Base-by-base conservation (phyloP, 2,888 invertebrate species). In the Pollenia labialis region DNA sequence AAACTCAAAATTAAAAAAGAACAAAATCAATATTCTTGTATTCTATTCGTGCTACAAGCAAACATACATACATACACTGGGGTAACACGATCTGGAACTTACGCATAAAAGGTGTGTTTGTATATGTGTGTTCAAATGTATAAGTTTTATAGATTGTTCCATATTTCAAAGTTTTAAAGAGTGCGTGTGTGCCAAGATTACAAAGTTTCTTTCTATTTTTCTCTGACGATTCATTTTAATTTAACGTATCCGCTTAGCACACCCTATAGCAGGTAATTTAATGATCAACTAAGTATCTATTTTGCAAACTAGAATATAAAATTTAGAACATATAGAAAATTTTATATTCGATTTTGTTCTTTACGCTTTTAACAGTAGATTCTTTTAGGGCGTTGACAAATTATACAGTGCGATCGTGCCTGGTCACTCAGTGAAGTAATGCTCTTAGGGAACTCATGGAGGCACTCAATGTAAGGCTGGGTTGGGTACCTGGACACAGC, bases 121-220 rank as follows among this genome's bases (percentile, higher is more conserved):
- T 50, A 18, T 23, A 14, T 12, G 56, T 71, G 16, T 40, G 23
- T n/a, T 42, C 6, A 32, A 4, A 32, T 32, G 32, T 32, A 32
- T 32, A 6, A 32, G 32, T 32, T 32, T 32, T 32, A 32, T 32
- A 32, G 32, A 46, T 66, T 79, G 74, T 60, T 79, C 18, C 58
- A 72, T 74, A 84, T 66, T 66, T 52, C 46, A 7, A 71, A 56
- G 42, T 77, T 58, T 84, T 46, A 10, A 18, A 23, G 52, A n/a
- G 54, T 46, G 42, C 50, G 54, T 66, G 60, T 62, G 42, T 68
- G 81, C 82, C 79, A 71, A 80, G 71, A 81, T 82, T 72, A 79
- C 66, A 79, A 81, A 81, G 81, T 85, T 79, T 68, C 18, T 82
- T 75, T 68, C 62, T 68, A 44, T 74, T 52, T 56, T 71, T 62